Conservation (phyloP, 2,888 invertebrate species). For the Seira ritae region DNA sequence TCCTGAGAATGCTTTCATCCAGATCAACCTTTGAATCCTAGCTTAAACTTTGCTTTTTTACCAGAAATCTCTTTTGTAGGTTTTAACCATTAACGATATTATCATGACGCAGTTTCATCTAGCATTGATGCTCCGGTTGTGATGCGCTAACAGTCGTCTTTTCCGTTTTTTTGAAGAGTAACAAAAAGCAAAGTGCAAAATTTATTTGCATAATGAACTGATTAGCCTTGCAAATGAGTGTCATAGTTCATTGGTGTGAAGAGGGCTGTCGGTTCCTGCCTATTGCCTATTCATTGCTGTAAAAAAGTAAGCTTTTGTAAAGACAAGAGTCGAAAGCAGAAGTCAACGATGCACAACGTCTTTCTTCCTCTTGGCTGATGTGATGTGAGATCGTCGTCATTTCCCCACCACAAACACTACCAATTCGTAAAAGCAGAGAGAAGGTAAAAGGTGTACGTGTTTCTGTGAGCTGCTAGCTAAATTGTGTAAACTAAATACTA, state of each 20-base stretch:
- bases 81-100: no score
- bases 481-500: not conserved
- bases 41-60: no score
- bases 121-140: not conserved
- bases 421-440: not conserved
- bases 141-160: not conserved
- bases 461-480: not conserved
- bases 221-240: conserved; percentile 69
- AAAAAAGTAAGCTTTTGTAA: not conserved
- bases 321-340: conserved; percentile 17
- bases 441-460: conserved; percentile 27
- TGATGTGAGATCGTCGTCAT: not conserved
- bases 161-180: not conserved
- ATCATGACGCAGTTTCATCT: no score
- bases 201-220: conserved; percentile 48
- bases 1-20: no score
- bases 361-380: conserved; percentile 18
- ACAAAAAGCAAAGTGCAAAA: conserved; percentile 17
- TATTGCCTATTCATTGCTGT: conserved; percentile 28
- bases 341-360: conserved; percentile 45
- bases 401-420: conserved; percentile 3
- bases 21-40: no score
- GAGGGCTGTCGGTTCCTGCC: conserved; percentile 21
- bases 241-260: conserved; percentile 69
- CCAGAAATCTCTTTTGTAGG: no score